Evolutionary conservation across 2,797 vertebrate genomes (phyloP).

Genomic region (Macrochelys suwanniensis): DNA sequence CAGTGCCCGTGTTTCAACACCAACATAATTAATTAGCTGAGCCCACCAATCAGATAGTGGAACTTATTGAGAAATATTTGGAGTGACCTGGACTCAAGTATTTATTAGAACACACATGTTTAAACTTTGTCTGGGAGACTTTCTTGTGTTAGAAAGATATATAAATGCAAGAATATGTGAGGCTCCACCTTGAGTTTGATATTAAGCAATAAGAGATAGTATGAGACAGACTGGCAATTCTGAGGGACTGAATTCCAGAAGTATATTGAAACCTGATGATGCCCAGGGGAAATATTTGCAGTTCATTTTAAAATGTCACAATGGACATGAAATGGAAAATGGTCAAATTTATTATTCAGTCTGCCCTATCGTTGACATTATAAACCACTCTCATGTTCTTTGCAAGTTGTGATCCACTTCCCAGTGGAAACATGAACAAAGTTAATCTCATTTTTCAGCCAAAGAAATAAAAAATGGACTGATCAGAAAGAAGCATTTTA

Average conservation of each 20-base stretch:
- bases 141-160: neutral
- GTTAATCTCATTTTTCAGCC: neutral
- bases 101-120: neutral
- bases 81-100: neutral
- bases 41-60: neutral
- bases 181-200: neutral
- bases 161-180: neutral
- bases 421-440: slow-evolving; percentile 10
- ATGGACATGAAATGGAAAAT: neutral
- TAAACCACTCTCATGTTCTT: neutral
- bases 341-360: neutral
- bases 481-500: neutral
- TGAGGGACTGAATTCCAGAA: slow-evolving; percentile 9
- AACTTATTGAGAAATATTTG: neutral
- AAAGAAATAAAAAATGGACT: neutral
- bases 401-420: neutral
- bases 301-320: slow-evolving; percentile 23
- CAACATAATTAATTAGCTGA: neutral
- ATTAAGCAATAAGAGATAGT: slow-evolving; percentile 5
- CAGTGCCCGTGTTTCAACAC: neutral
- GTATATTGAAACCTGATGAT: neutral
- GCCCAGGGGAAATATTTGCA: neutral
- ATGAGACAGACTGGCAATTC: neutral
- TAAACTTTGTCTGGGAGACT: slow-evolving; percentile 4
- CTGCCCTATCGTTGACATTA: neutral